phyloP scores from a whole-genome alignment of 2,797 vertebrate species.

The Decapterus maruadsi region DNA sequence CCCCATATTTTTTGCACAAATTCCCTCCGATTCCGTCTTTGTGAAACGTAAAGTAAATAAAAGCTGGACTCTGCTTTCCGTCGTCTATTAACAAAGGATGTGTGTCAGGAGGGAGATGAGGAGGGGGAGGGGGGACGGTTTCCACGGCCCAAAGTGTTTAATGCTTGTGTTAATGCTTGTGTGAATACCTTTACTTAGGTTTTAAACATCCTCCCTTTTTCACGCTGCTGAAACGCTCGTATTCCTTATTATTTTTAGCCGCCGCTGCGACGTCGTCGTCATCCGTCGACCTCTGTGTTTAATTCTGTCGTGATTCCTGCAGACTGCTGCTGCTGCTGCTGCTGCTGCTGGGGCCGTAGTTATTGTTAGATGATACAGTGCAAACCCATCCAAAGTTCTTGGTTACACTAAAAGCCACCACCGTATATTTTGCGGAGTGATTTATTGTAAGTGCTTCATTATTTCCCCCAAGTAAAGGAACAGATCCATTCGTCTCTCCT shows the following conservation, averaged over 20 bases:
- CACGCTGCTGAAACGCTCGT: neutral
- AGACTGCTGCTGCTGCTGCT: slow-evolving; percentile 21
- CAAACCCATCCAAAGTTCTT: slow-evolving; percentile 1
- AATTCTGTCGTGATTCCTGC: slow-evolving; percentile 16
- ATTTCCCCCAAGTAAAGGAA: slow-evolving; percentile 46
- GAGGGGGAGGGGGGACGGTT: neutral
- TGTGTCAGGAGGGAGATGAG: neutral
- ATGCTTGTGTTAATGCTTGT: neutral
- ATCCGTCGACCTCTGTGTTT: slow-evolving; percentile 11
- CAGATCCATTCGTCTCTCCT: slow-evolving; percentile 50
- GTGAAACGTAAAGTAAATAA: neutral
- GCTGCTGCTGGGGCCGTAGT: slow-evolving; percentile 19
- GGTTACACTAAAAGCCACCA: slow-evolving; percentile 20
- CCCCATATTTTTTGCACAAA: neutral
- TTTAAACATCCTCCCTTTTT: neutral
- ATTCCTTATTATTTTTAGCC: slow-evolving; percentile 16
- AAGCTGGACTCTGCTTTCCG: slow-evolving; percentile 13
- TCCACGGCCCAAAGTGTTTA: neutral
- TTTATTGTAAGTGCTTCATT: slow-evolving; percentile 58
- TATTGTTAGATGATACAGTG: slow-evolving; percentile 28
- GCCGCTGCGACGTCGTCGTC: no score
- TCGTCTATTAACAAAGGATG: slow-evolving; percentile 13
- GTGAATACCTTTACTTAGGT: slow-evolving; percentile 9
- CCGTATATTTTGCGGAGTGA: slow-evolving; percentile 46
- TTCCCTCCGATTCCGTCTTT: neutral